phyloP scores from a whole-genome alignment of 2,888 invertebrate genomes.

The Slavum lentiscoides region DNA sequence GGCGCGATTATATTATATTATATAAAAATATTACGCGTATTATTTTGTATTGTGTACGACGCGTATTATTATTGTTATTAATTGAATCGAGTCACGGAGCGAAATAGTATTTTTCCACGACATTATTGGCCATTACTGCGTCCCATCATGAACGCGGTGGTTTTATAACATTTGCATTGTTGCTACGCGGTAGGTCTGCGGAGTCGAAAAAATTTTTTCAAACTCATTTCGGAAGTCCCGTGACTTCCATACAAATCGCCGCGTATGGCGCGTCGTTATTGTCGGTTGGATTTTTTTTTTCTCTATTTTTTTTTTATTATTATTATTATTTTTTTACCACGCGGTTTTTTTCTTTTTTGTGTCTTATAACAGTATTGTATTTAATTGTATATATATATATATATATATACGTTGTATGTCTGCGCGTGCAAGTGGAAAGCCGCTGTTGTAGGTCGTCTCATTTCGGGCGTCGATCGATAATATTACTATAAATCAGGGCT shows the following conservation, averaged over 20 bases:
- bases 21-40: no score
- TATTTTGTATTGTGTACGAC: neutral
- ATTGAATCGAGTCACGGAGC: conserved; percentile 45
- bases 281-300: neutral
- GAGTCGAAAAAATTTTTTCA: conserved; percentile 9
- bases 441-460: neutral
- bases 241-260: conserved; percentile 40
- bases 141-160: conserved; percentile 45
- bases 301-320: neutral
- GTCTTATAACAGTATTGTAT: conserved; percentile 13
- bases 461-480: neutral
- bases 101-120: conserved; percentile 37
- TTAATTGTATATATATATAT: conserved; percentile 1
- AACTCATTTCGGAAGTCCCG: conserved; percentile 30
- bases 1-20: no score
- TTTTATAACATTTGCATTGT: conserved; percentile 31
- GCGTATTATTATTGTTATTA: neutral
- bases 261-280: no score
- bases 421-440: neutral
- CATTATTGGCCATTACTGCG: conserved; percentile 24
- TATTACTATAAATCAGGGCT: no score
- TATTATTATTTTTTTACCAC: neutral
- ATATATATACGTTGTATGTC: neutral
- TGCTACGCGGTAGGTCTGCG: conserved; percentile 41
- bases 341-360: neutral